These are phyloP conservation scores for Adelges cooleyi DNA, from an alignment of 1,140 invertebrate species.

Conservation along the genomic window DNA sequence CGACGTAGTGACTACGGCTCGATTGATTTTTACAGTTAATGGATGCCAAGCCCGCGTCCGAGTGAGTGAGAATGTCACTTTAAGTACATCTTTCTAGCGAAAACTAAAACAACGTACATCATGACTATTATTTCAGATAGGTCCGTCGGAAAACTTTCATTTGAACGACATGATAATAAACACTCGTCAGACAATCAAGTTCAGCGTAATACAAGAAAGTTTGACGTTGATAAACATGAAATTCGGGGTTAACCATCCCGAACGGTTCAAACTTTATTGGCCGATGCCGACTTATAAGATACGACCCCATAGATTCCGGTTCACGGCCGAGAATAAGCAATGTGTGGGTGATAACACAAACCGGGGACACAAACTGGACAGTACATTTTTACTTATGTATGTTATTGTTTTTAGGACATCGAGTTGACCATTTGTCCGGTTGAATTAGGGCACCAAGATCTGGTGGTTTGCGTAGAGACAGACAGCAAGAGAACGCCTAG, in stretches of 20 bases:
- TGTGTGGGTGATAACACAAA: no score
- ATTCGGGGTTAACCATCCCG: background rate
- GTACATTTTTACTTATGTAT: no score
- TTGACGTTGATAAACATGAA: background rate
- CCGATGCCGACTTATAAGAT: background rate
- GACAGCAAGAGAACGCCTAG: no score
- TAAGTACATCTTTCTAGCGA: no score
- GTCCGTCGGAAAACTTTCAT: background rate
- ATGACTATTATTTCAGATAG: no score
- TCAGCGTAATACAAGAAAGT: background rate
- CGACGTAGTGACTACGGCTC: background rate
- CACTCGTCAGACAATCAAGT: background rate
- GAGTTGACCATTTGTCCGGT: background rate
- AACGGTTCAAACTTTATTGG: background rate
- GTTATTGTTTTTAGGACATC: conserved; percentile 15
- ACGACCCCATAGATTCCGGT: background rate
- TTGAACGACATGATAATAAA: conserved; percentile 2
- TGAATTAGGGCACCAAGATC: background rate
- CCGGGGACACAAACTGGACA: no score
- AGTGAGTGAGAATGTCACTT: background rate
- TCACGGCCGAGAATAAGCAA: background rate
- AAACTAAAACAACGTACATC: no score
- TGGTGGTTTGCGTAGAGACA: background rate
- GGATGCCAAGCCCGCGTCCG: background rate
- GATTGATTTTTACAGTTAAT: background rate